A percentile compares a stretch with the other conserved stretches of the same genome.
phyloP scores from a whole-genome alignment of 2,888 invertebrate genomes.

The Stictocephala bisonia region DNA sequence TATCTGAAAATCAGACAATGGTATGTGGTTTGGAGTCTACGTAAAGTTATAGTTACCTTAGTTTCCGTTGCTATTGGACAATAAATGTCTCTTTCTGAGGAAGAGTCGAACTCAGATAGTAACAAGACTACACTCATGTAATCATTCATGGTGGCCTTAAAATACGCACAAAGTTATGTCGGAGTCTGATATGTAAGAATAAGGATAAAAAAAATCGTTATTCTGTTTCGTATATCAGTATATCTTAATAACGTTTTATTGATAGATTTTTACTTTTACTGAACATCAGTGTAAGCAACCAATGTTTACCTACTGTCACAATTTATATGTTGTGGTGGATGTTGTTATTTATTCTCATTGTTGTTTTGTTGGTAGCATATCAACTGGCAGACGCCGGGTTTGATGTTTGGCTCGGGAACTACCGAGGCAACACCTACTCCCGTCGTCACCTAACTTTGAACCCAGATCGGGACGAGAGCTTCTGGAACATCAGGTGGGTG shows the following conservation, averaged over 20 bases:
- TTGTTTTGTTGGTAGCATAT: conserved; percentile 71
- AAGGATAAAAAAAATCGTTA: not conserved
- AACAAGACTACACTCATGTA: no score
- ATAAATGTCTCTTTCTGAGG: no score
- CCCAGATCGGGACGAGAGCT: conserved; percentile 64
- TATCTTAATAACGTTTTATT: not conserved
- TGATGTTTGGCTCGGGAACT: conserved; percentile 88
- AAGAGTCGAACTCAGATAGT: no score
- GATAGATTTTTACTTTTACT: not conserved
- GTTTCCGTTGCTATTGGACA: no score
- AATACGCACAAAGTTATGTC: no score
- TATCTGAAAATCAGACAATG: no score
- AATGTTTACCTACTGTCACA: not conserved
- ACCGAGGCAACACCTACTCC: conserved; percentile 83
- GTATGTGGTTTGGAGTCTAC: no score
- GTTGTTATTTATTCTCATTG: not conserved
- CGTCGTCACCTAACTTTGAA: conserved; percentile 72
- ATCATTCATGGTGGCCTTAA: no score
- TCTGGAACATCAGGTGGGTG: conserved; percentile 74
- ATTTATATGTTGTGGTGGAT: not conserved
- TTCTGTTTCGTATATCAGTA: not conserved
- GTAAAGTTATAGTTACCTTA: no score
- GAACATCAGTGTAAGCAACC: not conserved
- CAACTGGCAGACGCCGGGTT: conserved; percentile 76
- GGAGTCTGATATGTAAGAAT: conserved; percentile 8